Conservation (phyloP, 30 jellyfish, hydroid and myxozoan species). For the Aurelia aurita complex sp. Pacific region DNA sequence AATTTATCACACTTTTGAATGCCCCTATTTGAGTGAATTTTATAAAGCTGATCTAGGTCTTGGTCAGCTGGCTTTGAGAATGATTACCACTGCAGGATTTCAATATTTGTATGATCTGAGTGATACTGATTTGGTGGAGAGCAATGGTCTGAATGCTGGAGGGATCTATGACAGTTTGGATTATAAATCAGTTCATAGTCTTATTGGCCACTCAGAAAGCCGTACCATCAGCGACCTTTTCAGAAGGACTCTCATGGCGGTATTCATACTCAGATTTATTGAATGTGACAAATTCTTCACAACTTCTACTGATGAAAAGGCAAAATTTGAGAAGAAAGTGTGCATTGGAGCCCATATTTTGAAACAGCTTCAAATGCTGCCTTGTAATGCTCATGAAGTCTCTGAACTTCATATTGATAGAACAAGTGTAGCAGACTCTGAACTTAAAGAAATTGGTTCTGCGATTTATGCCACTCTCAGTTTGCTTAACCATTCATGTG, state of each 20-base stretch:
- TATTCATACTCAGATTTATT: slow-evolving; percentile 41
- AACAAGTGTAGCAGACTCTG: slow-evolving; percentile 56
- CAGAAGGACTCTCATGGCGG: slow-evolving; percentile 72
- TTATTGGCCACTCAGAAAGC: slow-evolving; percentile 69
- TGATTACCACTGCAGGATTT: slow-evolving; percentile 58
- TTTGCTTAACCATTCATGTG: slow-evolving; percentile 89
- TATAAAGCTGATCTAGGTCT: slow-evolving; percentile 57
- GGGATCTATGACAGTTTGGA: slow-evolving; percentile 63
- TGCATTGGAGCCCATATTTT: slow-evolving; percentile 76
- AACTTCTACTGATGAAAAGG: not conserved
- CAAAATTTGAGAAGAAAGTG: slow-evolving; percentile 22
- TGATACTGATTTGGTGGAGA: not conserved
- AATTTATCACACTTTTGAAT: slow-evolving; percentile 65
- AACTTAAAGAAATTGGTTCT: slow-evolving; percentile 85
- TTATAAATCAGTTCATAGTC: slow-evolving; percentile 52
- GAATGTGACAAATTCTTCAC: slow-evolving; percentile 28
- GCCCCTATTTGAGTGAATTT: slow-evolving; percentile 36
- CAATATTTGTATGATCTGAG: slow-evolving; percentile 15
- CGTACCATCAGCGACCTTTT: slow-evolving; percentile 79
- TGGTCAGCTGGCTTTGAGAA: slow-evolving; percentile 83
- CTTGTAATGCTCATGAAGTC: slow-evolving; percentile 96
- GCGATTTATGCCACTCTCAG: slow-evolving; percentile 93
- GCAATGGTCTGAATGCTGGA: slow-evolving; percentile 33
- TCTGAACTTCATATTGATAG: slow-evolving; percentile 65
- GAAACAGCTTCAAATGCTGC: slow-evolving; percentile 90